Conservation (phyloP, 2,797 vertebrate genomes). For the Antennarius maculatus region DNA sequence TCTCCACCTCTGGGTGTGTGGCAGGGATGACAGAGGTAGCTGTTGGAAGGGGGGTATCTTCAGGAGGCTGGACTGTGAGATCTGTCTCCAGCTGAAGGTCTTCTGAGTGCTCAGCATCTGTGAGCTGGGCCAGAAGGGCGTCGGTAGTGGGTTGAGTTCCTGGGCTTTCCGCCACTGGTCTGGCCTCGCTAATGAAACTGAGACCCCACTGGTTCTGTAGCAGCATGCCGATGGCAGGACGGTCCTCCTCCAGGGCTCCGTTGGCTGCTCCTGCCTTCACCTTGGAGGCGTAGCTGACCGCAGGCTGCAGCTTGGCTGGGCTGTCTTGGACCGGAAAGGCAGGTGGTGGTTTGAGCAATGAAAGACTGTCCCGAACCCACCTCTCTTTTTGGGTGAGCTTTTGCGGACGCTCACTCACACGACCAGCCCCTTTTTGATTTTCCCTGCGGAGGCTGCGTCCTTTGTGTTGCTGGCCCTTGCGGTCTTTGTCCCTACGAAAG, state of each 20-base stretch:
- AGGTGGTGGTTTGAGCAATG: constrained; percentile 85
- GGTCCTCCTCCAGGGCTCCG: constrained; percentile 74
- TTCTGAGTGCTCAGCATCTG: constrained; percentile 42
- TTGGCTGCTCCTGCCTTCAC: constrained; percentile 83
- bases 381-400: constrained; percentile 73
- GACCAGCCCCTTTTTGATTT: constrained; percentile 54
- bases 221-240: constrained; percentile 83
- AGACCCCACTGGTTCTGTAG: constrained; percentile 90
- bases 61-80: constrained; percentile 33
- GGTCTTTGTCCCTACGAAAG: constrained; percentile 75
- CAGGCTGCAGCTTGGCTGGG: constrained; percentile 86
- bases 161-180: constrained; percentile 39
- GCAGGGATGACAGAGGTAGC: constrained; percentile 39
- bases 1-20: constrained; percentile 52
- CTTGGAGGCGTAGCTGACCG: constrained; percentile 89
- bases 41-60: constrained; percentile 39
- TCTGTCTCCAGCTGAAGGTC: constrained; percentile 41
- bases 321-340: constrained; percentile 89
- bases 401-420: constrained; percentile 56
- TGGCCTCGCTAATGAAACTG: constrained; percentile 85
- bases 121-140: constrained; percentile 33
- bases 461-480: constrained; percentile 73
- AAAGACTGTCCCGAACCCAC: constrained; percentile 84
- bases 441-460: constrained; percentile 76
- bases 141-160: constrained; percentile 18